A percentile compares a stretch with the other conserved stretches of the same genome.
Evolutionary conservation across 64 coral and sea anemone genomes (phyloP).

Genomic region (Porites lutea): DNA sequence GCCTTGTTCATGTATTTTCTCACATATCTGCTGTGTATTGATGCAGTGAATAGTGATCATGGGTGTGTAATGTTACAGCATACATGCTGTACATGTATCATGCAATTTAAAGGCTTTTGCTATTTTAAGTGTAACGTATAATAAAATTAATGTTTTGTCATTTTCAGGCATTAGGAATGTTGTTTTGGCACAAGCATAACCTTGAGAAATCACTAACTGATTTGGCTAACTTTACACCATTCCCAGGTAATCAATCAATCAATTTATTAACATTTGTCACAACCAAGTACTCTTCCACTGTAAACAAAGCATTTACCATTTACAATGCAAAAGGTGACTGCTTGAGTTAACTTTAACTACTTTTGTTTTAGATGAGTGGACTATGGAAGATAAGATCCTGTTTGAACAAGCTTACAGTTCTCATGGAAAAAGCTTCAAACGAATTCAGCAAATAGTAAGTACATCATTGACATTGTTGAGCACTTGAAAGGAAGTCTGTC

Average conservation of each 20-base stretch:
- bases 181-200: constrained; percentile 99
- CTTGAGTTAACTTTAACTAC: not conserved
- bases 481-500: no score
- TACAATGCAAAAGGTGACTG: no score
- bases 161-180: constrained; percentile 92
- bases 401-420: constrained; percentile 99
- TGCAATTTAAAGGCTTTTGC: no score
- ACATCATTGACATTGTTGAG: not conserved
- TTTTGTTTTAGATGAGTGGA: constrained; percentile 90
- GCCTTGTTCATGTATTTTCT: no score
- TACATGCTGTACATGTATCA: no score
- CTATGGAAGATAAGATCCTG: constrained; percentile 99
- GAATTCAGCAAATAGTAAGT: constrained; percentile 97
- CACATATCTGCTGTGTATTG: no score
- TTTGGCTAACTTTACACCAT: constrained; percentile 97
- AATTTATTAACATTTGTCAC: not conserved
- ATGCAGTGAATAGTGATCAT: no score
- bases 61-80: no score
- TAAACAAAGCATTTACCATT: no score
- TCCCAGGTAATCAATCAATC: constrained; percentile 74
- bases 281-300: not conserved
- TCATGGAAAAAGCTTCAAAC: constrained; percentile 98
- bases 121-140: not conserved
- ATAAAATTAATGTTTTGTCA: constrained; percentile 11
- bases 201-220: constrained; percentile 93